Evolutionary conservation across 2,113 vertebrate species (phyloP).

Genomic region (Catharus bicknelli): DNA sequence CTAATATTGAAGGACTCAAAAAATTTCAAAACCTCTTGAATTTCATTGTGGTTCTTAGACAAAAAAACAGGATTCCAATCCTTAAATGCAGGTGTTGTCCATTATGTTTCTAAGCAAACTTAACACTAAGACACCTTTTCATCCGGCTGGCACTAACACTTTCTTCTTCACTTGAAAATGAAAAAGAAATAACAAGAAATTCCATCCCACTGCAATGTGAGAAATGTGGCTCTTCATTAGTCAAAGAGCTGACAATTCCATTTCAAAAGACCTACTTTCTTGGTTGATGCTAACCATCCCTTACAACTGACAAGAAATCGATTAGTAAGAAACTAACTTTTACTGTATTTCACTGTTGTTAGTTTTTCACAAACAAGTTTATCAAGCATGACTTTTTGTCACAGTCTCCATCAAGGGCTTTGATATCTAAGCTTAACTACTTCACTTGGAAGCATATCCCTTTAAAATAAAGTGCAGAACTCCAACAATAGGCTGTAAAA

Average conservation of each 20-base stretch:
- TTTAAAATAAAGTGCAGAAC: background rate
- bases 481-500: background rate
- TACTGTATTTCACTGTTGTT: background rate
- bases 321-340: background rate
- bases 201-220: background rate
- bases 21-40: background rate
- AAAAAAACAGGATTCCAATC: background rate
- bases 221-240: background rate
- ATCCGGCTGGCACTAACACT: background rate
- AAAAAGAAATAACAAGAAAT: background rate
- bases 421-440: background rate
- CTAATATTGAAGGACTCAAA: background rate
- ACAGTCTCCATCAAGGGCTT: background rate
- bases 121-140: background rate
- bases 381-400: background rate
- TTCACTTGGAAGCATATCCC: background rate
- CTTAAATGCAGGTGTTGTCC: background rate
- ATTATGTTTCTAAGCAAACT: background rate
- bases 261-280: background rate
- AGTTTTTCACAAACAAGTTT: background rate
- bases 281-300: background rate
- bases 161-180: background rate
- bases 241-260: background rate
- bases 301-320: rapidly evolving
- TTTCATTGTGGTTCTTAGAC: background rate